Percentiles rank a stretch among this genome's conserved stretches.
Conservation (phyloP, 2,113 vertebrate genomes). For the Mungos mungo region DNA sequence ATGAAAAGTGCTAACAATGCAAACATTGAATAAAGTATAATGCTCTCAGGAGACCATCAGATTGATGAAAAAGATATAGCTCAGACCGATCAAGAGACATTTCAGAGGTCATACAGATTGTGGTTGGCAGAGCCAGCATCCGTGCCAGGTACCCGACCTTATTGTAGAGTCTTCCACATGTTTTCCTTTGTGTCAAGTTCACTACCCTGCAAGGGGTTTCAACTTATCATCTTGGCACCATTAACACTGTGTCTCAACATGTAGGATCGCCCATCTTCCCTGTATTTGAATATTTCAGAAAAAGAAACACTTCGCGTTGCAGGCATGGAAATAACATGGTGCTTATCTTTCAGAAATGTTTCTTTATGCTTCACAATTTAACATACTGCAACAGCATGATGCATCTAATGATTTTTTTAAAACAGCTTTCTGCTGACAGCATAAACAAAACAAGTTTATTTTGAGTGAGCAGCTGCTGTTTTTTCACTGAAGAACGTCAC, state of each 20-base stretch:
- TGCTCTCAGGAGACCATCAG: not conserved
- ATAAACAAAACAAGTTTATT: constrained; percentile 73
- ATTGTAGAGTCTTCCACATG: not conserved
- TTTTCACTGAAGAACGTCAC: constrained; percentile 60
- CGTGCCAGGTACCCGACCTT: not conserved
- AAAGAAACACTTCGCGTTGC: not conserved
- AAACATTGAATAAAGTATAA: not conserved
- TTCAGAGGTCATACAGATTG: not conserved
- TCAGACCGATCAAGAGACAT: not conserved
- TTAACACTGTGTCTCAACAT: not conserved
- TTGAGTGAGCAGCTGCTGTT: constrained; percentile 79
- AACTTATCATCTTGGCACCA: not conserved
- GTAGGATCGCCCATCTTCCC: not conserved
- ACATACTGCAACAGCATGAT: constrained; percentile 68
- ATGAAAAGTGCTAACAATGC: not conserved
- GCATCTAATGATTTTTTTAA: constrained; percentile 68
- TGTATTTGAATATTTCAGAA: constrained; percentile 21
- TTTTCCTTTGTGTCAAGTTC: constrained; percentile 18
- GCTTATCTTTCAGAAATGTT: not conserved
- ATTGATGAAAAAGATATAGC: not conserved
- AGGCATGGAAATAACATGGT: rapidly evolving
- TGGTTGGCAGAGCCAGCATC: not conserved
- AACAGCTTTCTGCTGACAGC: constrained; percentile 75
- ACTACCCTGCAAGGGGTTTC: not conserved
- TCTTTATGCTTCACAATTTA: constrained; percentile 58